Evolutionary conservation across 2,888 invertebrate species (phyloP).

Genomic region (Nymphalis urticae): DNA sequence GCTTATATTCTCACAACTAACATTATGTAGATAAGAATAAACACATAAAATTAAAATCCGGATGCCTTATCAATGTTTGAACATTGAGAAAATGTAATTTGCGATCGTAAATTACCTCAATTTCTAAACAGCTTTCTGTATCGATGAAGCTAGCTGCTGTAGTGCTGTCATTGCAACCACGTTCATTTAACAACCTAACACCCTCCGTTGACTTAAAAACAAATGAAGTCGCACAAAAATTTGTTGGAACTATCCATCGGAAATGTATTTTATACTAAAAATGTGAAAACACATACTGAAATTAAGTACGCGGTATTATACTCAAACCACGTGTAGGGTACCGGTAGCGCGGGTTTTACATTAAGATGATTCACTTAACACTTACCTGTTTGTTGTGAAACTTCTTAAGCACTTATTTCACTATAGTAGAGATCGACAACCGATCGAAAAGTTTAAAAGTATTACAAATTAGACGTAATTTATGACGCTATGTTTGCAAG

Average conservation of each 20-base stretch:
- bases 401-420: conserved; percentile 78
- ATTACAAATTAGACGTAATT: conserved; percentile 71
- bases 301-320: conserved; percentile 63
- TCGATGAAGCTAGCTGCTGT: conserved; percentile 55
- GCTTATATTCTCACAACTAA: conserved; percentile 11
- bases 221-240: conserved; percentile 48
- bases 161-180: conserved; percentile 73
- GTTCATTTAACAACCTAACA: conserved; percentile 75
- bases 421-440: conserved; percentile 65
- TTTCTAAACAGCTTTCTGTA: conserved; percentile 50
- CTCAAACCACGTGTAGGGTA: conserved; percentile 75
- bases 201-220: conserved; percentile 50
- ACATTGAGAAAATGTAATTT: conserved; percentile 8
- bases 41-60: not conserved
- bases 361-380: conserved; percentile 64
- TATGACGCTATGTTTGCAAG: conserved; percentile 78
- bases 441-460: conserved; percentile 65
- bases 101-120: conserved; percentile 24
- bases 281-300: conserved; percentile 57
- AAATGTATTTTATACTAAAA: conserved; percentile 49
- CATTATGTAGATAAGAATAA: conserved; percentile 9
- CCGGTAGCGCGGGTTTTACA: conserved; percentile 74
- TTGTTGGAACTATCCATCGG: conserved; percentile 45
- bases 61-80: conserved; percentile 1
- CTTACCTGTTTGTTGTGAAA: conserved; percentile 77